Base-by-base conservation (phyloP, 2,888 invertebrate genomes). In the Drosophila recens region DNA sequence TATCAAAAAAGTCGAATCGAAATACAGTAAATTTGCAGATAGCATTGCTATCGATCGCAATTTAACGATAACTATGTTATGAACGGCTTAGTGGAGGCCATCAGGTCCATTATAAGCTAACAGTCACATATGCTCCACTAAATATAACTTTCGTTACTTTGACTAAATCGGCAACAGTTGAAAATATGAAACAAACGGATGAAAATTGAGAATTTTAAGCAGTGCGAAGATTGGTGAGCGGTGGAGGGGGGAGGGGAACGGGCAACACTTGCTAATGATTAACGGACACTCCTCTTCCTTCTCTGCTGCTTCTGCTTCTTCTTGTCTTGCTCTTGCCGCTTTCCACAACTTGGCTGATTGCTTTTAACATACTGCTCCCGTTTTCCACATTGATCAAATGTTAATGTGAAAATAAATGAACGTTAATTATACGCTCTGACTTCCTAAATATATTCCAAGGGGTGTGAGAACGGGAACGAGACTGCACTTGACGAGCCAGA, bases 351-450 rank as follows among this genome's bases (percentile, higher is more conserved):
- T 10, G 46, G 1, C 49, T 42, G n/a, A 27, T 27, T 23, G 4
- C 43, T 4, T 20, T 20, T 20, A 20, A 11, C 45, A 23, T 23
- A 23, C 23, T 43, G 64, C 61, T 67, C 48, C 27, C 40, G 58
- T 27, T 49, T 33, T 65, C 34, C 56, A 54, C 67, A 58, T 72
- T 78, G 78, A 86, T 84, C 88, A 67, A 86, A 88, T 88, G 84
- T 88, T 90, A 90, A 90, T 90, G 77, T 68, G 82, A 81, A 90
- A 90, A 89, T 90, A 90, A 90, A 90, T 90, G 88, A 80, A 79
- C 63, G 82, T 85, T 90, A 90, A 90, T 90, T 90, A 90, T 87
- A 89, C 79, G 79, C 78, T 82, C 75, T n/a, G 11, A 27, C 57
- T 49, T 56, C 30, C 70, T 69, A 75, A 63, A 63, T 53, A 46